phyloP scores from a whole-genome alignment of 1,140 invertebrate species.

The Chionoecetes opilio region DNA sequence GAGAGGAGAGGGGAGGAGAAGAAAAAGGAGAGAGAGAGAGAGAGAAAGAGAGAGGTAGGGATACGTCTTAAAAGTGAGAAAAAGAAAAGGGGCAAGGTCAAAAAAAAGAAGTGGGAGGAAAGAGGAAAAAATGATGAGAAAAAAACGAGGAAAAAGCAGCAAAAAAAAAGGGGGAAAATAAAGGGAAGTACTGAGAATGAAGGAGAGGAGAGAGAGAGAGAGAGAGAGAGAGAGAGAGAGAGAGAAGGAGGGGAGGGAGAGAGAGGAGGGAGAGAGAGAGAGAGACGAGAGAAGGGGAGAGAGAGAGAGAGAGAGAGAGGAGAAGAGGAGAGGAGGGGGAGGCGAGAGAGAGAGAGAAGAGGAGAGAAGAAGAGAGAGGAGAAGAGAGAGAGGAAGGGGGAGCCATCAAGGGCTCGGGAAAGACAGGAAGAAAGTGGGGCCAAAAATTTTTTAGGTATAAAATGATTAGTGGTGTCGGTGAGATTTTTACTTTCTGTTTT shows the following conservation, averaged over 20 bases:
- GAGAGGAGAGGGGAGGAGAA: background rate
- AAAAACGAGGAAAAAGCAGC: background rate
- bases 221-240: background rate
- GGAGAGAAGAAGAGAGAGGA: background rate
- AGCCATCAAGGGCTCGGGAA: no score
- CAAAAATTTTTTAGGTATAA: background rate
- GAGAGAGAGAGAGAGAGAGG: background rate
- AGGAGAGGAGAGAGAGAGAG: background rate
- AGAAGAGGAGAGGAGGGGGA: background rate
- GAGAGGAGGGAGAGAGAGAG: background rate
- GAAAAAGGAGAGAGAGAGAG: background rate
- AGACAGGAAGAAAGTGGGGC: background rate
- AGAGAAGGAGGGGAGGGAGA: background rate
- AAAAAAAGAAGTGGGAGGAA: no score
- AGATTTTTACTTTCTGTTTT: no score
- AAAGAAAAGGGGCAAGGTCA: no score
- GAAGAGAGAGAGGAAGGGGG: no score
- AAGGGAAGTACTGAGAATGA: background rate
- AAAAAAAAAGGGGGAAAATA: no score
- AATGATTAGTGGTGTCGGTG: background rate
- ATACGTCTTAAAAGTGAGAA: no score
- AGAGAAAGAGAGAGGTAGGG: background rate
- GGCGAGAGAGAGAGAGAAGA: background rate
- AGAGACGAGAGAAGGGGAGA: background rate
- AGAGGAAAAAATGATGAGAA: no score